Conservation (phyloP, 2,888 invertebrate genomes). For the Eilema depressum region DNA sequence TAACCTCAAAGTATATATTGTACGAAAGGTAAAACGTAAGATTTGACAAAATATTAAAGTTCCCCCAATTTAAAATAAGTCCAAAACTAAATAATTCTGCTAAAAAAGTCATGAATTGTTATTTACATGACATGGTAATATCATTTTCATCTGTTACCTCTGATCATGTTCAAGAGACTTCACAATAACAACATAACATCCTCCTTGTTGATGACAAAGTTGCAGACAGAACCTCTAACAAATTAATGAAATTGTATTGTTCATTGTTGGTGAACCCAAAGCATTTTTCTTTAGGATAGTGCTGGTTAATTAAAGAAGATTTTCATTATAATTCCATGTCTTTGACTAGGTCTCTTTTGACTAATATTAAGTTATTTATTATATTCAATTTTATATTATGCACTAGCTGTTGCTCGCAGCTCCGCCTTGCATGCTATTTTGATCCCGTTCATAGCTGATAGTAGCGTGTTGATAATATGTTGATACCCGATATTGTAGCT, state of each 20-base stretch:
- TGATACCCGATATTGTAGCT: too few relatives aligned
- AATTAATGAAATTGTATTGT: background rate
- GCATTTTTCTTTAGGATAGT: background rate
- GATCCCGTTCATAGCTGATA: too few relatives aligned
- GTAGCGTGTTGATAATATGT: too few relatives aligned
- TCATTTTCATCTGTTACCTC: background rate
- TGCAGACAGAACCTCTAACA: background rate
- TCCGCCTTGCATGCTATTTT: too few relatives aligned
- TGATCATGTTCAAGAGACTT: background rate
- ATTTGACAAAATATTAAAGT: background rate
- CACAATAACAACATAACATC: background rate
- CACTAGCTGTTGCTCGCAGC: too few relatives aligned
- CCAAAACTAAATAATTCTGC: too few relatives aligned
- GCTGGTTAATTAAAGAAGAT: background rate
- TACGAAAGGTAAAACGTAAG: background rate
- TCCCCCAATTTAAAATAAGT: too few relatives aligned
- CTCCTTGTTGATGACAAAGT: background rate
- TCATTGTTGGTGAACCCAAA: background rate
- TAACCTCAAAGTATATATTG: conserved; percentile 2
- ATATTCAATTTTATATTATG: background rate
- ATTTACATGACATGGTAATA: background rate
- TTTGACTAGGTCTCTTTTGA: too few relatives aligned
- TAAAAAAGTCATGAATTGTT: background rate
- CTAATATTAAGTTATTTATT: too few relatives aligned
- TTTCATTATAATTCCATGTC: too few relatives aligned